Conservation (phyloP, 1,140 invertebrate genomes). For the Sitophilus oryzae region DNA sequence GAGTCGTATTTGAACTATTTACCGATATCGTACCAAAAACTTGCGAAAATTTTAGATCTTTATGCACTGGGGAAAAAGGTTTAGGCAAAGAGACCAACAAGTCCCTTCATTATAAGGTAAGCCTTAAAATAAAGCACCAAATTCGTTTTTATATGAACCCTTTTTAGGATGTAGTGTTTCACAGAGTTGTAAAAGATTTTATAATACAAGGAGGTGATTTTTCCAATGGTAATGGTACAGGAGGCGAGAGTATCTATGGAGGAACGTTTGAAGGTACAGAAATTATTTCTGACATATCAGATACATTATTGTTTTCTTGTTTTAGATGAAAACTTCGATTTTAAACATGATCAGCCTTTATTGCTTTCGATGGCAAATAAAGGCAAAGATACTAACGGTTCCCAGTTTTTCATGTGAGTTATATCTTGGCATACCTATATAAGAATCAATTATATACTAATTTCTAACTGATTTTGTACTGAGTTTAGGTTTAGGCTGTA, state of each 20-base stretch:
- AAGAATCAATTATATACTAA: background rate
- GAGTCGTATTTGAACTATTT: conserved; percentile 92
- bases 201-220: conserved; percentile 88
- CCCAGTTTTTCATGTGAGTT: conserved; percentile 96
- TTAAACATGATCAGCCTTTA: conserved; percentile 82
- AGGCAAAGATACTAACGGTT: conserved; percentile 94
- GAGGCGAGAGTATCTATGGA: conserved; percentile 87
- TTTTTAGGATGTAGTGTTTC: conserved; percentile 77
- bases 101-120: conserved; percentile 64
- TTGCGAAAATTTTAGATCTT: conserved; percentile 85
- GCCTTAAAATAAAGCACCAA: background rate
- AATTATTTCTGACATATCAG: background rate
- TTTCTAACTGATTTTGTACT: too few species aligned
- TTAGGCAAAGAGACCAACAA: conserved; percentile 67
- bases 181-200: conserved; percentile 89
- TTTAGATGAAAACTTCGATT: conserved; percentile 84
- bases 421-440: background rate
- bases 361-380: conserved; percentile 95
- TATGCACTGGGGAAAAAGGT: conserved; percentile 87
- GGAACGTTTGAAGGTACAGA: conserved; percentile 74
- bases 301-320: conserved; percentile 18
- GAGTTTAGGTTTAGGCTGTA: background rate
- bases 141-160: conserved; percentile 25
- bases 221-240: conserved; percentile 83
- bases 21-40: conserved; percentile 90